Evolutionary conservation across 2,888 invertebrate genomes (phyloP), one percentile per base, ranked within the genome.

Genomic region (Augochlorella aurata): DNA sequence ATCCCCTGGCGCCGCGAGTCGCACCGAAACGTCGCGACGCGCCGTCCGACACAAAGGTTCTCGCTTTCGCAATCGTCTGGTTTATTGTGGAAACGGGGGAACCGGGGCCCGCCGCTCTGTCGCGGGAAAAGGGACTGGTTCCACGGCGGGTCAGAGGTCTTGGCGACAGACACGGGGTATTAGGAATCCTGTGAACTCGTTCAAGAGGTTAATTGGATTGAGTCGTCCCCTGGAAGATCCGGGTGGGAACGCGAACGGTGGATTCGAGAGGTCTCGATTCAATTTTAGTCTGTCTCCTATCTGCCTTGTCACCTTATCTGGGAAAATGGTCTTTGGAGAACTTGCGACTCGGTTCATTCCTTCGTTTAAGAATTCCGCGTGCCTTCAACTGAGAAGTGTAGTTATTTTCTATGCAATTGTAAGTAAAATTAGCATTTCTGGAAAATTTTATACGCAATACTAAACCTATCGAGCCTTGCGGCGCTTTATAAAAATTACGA

Each of bases 41-140:
- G 44, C 24, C 61, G 61, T 18, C 61, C 61, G 61, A 71, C 63
- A 77, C 77, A 80, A 74, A 82, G 82, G 66, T 61, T 14, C 14
- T 24, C 58, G 61, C 52, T 81, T 73, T 85, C 76, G 82, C 73
- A 82, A 87, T 77, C 67, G 81, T 67, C 71, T 63, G 67, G 72
- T 45, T 68, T 67, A 47, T 21, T 50, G 52, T 70, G 69, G 47
- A 81, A 69, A 74, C 58, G 38, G 49, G 38, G 54, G 61, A 73
- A 45, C 24, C 24, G 16, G 45, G 18, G 29, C 18, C 29, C 47
- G 68, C 47, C 68, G 79, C 47, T 49, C 24, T 54, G 14, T 74
- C 44, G 49, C 44, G 58, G 68, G 45, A 66, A 63, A 52, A 58
- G 49, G 63, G 24, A 52, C 71, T 21, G 79, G 72, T 79, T 80